Base-by-base conservation (phyloP, 2,797 vertebrate species). In the Schizothorax lantsangensis region DNA sequence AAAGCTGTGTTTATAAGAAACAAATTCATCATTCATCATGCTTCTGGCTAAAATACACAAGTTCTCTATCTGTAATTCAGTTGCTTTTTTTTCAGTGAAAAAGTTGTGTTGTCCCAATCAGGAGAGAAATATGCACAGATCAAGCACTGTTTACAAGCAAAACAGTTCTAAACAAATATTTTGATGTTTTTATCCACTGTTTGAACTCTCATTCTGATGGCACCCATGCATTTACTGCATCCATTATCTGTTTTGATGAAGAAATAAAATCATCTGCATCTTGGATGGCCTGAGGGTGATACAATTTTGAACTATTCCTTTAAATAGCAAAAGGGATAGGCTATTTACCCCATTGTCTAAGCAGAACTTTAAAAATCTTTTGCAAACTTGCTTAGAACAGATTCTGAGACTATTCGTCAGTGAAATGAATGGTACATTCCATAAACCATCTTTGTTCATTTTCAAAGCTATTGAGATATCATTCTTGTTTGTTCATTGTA, bases 401-500 rank as follows among this genome's bases (percentile, higher is more conserved):
- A 64, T 72, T 80, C 43, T 80, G 21, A 64, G 69, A 72, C 33
- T 59, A 85, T 84, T 86, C 82, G 79, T 87, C 79, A 83, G 79
- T 36, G 38, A 11, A 71, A 77, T 86, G 36, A 82, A 87, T 86
- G 47, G 54, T 62, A 45, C 40, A 36, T 23, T 49, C 45, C 52
- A 43, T 52, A 71, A 47, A 66, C 49, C 47, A 47, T 43, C 19
- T 81, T 88, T 86, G 59, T 87, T 89, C 43, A 64, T 78, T 75
- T 79, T 40, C 43, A 45, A 33, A 36, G 66, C 45, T 69, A 49
- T 33, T 52, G n/a, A 19, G 52, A 47, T 79, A 84, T 72, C 73
- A 75, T 82, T 84, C 68, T 47, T 84, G 83, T 81, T 89, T 75
- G 83, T 84, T 84, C 73, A 62, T 83, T 89, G 84, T 86, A 26